phyloP scores from a whole-genome alignment of 2,113 vertebrate species.

The Anolis sagrei region DNA sequence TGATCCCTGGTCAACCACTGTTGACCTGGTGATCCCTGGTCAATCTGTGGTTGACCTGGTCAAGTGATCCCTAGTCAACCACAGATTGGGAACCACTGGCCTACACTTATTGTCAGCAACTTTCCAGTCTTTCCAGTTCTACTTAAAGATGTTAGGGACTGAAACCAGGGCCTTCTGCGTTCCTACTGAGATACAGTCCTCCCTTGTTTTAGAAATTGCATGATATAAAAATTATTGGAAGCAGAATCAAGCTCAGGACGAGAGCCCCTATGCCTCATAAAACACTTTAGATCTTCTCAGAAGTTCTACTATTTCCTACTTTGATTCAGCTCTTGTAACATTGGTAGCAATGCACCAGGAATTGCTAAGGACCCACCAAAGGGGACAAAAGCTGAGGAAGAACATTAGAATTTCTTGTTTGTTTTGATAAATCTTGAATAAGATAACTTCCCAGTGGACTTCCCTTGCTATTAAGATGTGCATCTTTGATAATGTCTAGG shows the following conservation, averaged over 20 bases:
- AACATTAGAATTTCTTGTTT: neutral
- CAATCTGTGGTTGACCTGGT: no score
- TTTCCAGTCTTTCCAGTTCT: neutral
- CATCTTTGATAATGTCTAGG: conserved; percentile 3
- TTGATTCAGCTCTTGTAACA: no score
- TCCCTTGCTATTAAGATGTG: neutral
- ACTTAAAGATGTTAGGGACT: neutral
- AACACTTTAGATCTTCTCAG: neutral
- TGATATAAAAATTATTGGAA: neutral
- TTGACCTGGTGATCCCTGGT: no score
- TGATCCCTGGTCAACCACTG: no score
- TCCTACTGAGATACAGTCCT: neutral
- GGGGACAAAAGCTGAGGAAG: neutral
- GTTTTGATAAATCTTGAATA: neutral
- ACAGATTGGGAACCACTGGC: no score
- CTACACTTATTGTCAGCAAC: no score
- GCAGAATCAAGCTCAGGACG: neutral
- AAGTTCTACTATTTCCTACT: neutral
- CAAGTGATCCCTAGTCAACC: no score
- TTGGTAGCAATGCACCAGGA: no score
- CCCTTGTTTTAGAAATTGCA: neutral
- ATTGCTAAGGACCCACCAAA: neutral
- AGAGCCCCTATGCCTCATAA: neutral
- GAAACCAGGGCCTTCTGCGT: neutral
- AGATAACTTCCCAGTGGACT: neutral